Base-by-base conservation (phyloP, 2,113 vertebrate genomes). In the Prionailurus bengalensis region DNA sequence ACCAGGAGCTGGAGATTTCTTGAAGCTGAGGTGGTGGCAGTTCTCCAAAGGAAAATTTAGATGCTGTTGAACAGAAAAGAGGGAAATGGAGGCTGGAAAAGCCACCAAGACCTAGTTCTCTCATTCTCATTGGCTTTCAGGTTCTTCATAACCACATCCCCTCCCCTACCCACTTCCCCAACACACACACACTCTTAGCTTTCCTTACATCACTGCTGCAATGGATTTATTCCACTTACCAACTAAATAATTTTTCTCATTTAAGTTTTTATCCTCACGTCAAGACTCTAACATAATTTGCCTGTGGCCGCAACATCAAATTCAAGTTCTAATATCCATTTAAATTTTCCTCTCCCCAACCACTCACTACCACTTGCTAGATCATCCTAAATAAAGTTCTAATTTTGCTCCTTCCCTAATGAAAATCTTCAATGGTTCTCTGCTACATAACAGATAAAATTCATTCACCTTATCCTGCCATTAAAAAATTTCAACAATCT, bases 401-500 rank as follows among this genome's bases (percentile, higher is more conserved):
- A 29, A 25, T 17, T 86, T 86, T 92, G 33, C 23, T n/a, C 4
- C 15, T 80, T 83, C 19, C 31, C 13, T 70, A 0, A 31, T 45
- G 61, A 85, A 95, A 95, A 58, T 12, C 1, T 55, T n/a, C 51
- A 66, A 0, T 68, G 31, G 14, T 17, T 86, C 31, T 51, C 14
- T 82, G 39, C 15, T 70, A 33, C 7, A 21, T 39, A 42, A 14
- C 21, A 88, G 19, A 45, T 17, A 4, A 82, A 21, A 16, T 78
- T 87, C 66, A 65, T 51, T 80, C 85, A 86, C 42, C 45, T 65
- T 33, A 53, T 45, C 79, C 25, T 80, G 70, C 58, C 79, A 80
- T 66, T 92, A 81, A 63, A 92, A 95, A 82, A 86, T 63, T 23
- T 94, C 39, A 84, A 42, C 68, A 70, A 51, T 80, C 82, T 95